Evolutionary conservation across 2,888 invertebrate genomes (phyloP), one percentile per base, ranked within the genome.

Genomic region (Volucella inflata): DNA sequence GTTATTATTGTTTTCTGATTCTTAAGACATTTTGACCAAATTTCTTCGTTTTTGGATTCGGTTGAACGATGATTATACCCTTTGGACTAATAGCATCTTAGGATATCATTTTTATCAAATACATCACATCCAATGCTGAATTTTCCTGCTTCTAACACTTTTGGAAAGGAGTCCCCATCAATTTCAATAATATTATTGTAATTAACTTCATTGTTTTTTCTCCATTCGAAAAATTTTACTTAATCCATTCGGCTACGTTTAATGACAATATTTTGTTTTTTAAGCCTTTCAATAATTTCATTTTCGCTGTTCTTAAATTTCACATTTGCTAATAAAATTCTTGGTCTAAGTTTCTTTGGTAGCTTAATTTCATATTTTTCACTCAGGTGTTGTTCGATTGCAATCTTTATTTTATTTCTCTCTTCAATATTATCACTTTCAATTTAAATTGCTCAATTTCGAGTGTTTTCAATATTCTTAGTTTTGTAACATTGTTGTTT

Each of bases 31-130:
- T 44, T 80, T 17, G 55, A 16, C 14, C 80, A 67, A 51, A 59
- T 48, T 74, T 80, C 72, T 30, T 60, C 16, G 48, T 74, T 80
- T 53, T 36, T 67, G 42, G 60, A 68, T 14, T 74, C 60, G 11
- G 30, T 55, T 12, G 67, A 16, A n/a, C 12, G 60, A 10, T 68
- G 74, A 38, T 60, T 68, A 50, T 30, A 72, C 48, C 72, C 65
- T 38, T 17, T 40, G 38, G 68, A 68, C 30, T 62, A 60, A 21
- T 51, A 48, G 36, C 79, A 72, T 8, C 50, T 44, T 2, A 51
- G 12, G 8, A 67, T 59, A 9, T 76, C 65, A 11, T 48, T 44
- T 48, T 59, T 67, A 48, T 76, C 59, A 11, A 36, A 65, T 3
- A 46, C 53, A 38, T 57, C 40, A 38, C 57, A 57, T 11, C 57